These are phyloP conservation scores for Gastrophryne carolinensis DNA, from an alignment of 2,797 vertebrate genomes.

Conservation along the genomic window DNA sequence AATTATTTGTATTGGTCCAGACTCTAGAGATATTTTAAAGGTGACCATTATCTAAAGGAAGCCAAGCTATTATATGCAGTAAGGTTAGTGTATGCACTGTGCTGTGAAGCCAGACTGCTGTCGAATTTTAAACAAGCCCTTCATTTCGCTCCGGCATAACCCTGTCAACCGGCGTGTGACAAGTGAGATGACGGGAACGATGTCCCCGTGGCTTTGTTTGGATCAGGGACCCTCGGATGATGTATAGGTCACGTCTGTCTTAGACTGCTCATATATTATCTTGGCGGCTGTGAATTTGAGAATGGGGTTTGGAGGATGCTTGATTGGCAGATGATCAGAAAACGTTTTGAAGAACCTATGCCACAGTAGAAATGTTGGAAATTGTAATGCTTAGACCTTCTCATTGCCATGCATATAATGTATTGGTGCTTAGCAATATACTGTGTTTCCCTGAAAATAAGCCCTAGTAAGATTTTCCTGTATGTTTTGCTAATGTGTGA, in stretches of 20 bases:
- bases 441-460: no score
- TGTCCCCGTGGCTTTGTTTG: not conserved
- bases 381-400: not conserved
- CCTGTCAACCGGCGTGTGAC: not conserved
- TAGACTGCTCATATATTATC: not conserved
- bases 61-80: no score
- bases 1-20: no score
- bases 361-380: not conserved
- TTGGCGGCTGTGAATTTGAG: not conserved
- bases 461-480: no score
- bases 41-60: no score
- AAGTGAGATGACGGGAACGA: not conserved
- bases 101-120: not conserved
- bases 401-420: no score
- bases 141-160: not conserved
- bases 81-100: not conserved
- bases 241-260: not conserved
- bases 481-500: no score
- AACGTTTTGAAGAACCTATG: not conserved
- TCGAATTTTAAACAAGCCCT: not conserved
- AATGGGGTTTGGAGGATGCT: not conserved
- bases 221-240: not conserved
- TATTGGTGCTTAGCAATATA: no score
- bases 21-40: no score
- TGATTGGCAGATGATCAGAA: not conserved